Conservation (phyloP, 92 coral and sea anemone species). For the Epizoanthus fatuus region DNA sequence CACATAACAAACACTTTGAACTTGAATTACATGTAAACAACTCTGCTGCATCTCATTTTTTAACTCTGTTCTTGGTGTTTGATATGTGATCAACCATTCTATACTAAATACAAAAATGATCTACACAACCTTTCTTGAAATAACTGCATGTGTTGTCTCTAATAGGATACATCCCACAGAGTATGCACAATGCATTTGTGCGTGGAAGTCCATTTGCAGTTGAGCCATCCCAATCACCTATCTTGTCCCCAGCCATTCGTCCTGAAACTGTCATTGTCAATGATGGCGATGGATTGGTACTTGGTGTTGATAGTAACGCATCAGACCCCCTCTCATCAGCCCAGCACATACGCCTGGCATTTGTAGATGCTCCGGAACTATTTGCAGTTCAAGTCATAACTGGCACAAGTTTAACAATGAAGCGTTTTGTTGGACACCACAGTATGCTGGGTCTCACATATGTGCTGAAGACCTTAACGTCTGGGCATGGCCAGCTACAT, state of each 20-base stretch:
- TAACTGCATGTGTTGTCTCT: too few species aligned
- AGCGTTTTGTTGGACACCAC: constrained; percentile 22
- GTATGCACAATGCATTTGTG: constrained; percentile 5
- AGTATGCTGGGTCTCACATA: constrained; percentile 19
- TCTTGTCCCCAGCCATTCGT: constrained; percentile 23
- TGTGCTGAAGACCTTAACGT: neutral
- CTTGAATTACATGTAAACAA: too few species aligned
- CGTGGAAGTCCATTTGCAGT: constrained; percentile 10
- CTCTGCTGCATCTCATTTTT: too few species aligned
- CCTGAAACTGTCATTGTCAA: constrained; percentile 6
- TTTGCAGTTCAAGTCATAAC: constrained; percentile 7
- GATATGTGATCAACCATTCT: too few species aligned
- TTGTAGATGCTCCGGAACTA: constrained; percentile 16
- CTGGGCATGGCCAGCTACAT: neutral
- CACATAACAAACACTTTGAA: too few species aligned
- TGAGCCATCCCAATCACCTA: constrained; percentile 3
- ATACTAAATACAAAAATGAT: too few species aligned
- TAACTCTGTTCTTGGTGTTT: too few species aligned
- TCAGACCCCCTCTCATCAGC: constrained; percentile 3
- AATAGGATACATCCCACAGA: neutral
- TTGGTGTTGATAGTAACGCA: neutral
- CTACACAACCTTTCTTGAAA: too few species aligned
- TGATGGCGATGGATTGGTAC: constrained; percentile 33
- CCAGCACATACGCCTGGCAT: constrained; percentile 18
- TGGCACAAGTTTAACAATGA: constrained; percentile 7